A percentile compares a stretch with the other conserved stretches of the same genome.
phyloP scores from a whole-genome alignment of 1,140 invertebrate genomes.

The Kradibia gibbosae region DNA sequence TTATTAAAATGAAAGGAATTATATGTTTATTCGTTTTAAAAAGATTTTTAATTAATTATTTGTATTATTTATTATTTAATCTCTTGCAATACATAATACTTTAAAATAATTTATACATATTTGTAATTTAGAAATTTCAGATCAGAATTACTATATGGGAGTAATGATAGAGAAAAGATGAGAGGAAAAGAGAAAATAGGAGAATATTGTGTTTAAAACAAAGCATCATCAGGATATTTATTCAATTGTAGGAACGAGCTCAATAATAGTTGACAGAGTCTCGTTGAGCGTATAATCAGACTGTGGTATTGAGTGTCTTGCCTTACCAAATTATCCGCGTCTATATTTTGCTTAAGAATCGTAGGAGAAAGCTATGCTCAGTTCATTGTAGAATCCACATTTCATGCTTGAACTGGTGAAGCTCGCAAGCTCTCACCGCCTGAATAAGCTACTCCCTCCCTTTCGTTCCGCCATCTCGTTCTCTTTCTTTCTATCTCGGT shows the following conservation, averaged over 20 bases:
- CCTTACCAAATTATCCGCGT: neutral
- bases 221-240: neutral
- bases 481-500: neutral
- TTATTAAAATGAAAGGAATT: no score
- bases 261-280: neutral
- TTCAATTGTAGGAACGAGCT: neutral
- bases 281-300: conserved; percentile 14
- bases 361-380: neutral
- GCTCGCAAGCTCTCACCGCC: neutral
- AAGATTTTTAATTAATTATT: no score
- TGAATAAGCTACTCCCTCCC: no score
- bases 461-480: neutral
- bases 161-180: neutral
- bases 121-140: no score
- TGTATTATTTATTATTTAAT: no score
- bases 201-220: neutral
- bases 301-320: neutral
- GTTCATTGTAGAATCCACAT: conserved; percentile 5
- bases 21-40: no score
- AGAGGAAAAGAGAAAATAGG: neutral
- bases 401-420: conserved; percentile 30
- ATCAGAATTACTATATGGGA: no score
- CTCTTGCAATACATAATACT: no score
- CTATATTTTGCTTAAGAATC: neutral
- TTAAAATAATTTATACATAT: no score